phyloP scores from a whole-genome alignment of 2,888 invertebrate species.

The Lasioglossum oenotherae region DNA sequence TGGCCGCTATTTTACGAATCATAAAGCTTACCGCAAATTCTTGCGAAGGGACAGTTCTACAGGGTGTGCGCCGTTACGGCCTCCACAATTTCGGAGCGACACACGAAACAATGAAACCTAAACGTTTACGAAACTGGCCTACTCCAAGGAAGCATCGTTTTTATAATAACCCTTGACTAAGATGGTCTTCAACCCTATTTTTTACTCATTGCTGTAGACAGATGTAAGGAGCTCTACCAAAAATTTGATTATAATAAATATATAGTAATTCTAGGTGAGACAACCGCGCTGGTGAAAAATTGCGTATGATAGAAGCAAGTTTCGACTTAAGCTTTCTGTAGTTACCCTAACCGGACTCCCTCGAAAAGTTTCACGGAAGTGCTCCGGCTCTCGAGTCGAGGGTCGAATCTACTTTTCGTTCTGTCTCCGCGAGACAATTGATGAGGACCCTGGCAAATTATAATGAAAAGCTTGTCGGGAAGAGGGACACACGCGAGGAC shows the following conservation, averaged over 20 bases:
- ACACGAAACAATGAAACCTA: neutral
- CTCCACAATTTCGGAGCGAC: neutral
- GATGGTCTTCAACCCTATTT: neutral
- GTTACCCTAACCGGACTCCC: too few species aligned
- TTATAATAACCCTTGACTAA: neutral
- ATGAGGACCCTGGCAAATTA: neutral
- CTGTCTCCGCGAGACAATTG: neutral
- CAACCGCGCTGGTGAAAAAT: too few species aligned
- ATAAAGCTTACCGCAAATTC: constrained; percentile 29
- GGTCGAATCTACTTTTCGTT: constrained; percentile 1
- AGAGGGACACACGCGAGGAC: constrained; percentile 21
- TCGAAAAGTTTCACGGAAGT: neutral
- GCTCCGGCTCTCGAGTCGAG: neutral
- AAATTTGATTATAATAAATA: too few species aligned
- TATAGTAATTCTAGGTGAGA: too few species aligned
- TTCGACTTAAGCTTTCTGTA: too few species aligned
- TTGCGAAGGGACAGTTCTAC: constrained; percentile 6
- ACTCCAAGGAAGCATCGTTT: neutral
- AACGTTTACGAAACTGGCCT: neutral
- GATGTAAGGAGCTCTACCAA: too few species aligned
- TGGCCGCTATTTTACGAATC: constrained; percentile 38
- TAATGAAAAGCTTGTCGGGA: constrained; percentile 8
- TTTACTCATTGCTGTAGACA: neutral
- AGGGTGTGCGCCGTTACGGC: neutral
- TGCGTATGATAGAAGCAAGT: too few species aligned